Conservation (phyloP, 2,113 vertebrate genomes). For the Crotalus helleri region DNA sequence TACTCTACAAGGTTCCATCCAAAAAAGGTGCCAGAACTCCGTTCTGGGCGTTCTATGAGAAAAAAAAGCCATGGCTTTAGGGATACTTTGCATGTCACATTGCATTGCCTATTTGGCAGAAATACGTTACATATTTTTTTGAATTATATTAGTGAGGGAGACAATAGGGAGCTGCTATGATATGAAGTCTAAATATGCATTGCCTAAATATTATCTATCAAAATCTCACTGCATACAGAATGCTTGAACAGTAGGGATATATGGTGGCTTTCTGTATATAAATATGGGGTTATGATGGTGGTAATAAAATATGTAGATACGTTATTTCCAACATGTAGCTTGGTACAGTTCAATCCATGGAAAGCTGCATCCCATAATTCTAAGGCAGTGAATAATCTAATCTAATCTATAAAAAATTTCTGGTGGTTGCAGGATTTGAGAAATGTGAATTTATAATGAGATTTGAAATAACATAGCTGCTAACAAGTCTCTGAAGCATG, state of each 20-base stretch:
- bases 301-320: neutral
- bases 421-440: neutral
- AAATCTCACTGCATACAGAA: neutral
- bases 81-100: neutral
- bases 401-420: neutral
- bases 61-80: neutral
- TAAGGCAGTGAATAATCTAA: neutral
- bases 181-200: neutral
- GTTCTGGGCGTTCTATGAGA: too few relatives aligned
- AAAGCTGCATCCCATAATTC: neutral
- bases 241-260: neutral
- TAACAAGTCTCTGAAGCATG: neutral
- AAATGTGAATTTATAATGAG: neutral
- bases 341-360: neutral
- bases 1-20: too few relatives aligned
- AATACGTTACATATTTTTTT: neutral
- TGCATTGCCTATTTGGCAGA: neutral
- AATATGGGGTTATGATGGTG: neutral
- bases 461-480: neutral
- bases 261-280: neutral
- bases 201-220: neutral
- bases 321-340: neutral
- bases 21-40: too few relatives aligned
- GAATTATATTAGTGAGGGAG: neutral
- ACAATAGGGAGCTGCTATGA: neutral